A percentile compares a stretch with the other conserved stretches of the same genome.
phyloP scores from a whole-genome alignment of 2,797 vertebrate genomes.

The Coregonus suidteri region DNA sequence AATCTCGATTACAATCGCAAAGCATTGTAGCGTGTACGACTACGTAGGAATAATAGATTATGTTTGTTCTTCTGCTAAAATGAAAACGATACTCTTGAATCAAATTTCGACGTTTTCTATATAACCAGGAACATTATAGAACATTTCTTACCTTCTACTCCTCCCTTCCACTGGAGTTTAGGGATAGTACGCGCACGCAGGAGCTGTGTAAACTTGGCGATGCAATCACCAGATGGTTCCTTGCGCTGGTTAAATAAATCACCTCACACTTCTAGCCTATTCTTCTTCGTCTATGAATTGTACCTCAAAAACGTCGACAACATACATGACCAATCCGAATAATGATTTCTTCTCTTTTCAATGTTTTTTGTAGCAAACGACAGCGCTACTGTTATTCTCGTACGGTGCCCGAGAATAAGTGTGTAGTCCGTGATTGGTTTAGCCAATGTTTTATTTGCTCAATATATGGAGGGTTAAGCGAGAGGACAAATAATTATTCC shows the following conservation, averaged over 20 bases:
- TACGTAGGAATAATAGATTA: not conserved
- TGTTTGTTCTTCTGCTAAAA: not conserved
- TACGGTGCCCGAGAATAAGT: not conserved
- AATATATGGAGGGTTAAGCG: not conserved
- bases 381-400: too few species aligned
- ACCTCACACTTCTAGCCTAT: not conserved
- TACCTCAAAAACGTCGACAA: not conserved
- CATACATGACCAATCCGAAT: not conserved
- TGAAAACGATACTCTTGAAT: not conserved
- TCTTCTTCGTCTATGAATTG: slow-evolving; percentile 12
- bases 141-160: slow-evolving; percentile 30
- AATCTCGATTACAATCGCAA: slow-evolving; percentile 1
- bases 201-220: slow-evolving; percentile 56
- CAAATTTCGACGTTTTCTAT: not conserved
- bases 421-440: not conserved
- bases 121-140: not conserved
- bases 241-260: not conserved
- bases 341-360: not conserved
- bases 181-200: slow-evolving; percentile 18
- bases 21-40: not conserved
- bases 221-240: slow-evolving; percentile 16
- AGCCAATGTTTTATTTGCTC: not conserved
- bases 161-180: slow-evolving; percentile 36
- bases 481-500: not conserved
- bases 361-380: not conserved